These are phyloP conservation scores for Myoxocephalus aenaeus DNA, from an alignment of 2,797 vertebrate species.

Conservation along the genomic window DNA sequence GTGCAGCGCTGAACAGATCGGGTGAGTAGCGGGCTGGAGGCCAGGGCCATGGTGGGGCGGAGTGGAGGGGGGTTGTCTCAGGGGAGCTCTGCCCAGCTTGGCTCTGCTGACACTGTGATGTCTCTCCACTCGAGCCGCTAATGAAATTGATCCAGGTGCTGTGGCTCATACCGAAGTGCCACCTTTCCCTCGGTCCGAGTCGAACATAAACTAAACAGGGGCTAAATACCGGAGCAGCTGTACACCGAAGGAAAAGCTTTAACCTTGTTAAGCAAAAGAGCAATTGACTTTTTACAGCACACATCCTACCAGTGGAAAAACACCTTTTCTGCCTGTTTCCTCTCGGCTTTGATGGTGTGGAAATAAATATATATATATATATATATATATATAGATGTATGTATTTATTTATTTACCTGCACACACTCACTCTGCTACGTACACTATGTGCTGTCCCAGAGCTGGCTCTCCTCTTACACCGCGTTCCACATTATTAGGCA, in stretches of 20 bases:
- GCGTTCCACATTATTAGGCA: too few relatives aligned
- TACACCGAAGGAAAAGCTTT: conserved; percentile 40
- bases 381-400: too few relatives aligned
- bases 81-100: conserved; percentile 71
- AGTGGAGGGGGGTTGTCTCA: conserved; percentile 67
- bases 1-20: conserved; percentile 81
- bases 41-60: conserved; percentile 33
- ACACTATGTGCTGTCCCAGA: conserved; percentile 57
- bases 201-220: conserved; percentile 55
- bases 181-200: conserved; percentile 80
- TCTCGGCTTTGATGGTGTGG: conserved; percentile 37
- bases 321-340: conserved; percentile 2
- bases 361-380: conserved; percentile 7
- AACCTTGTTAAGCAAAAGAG: conserved; percentile 55
- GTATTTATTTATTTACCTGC: conserved; percentile 10
- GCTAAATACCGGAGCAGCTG: conserved; percentile 61
- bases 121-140: conserved; percentile 86
- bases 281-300: conserved; percentile 39
- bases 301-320: background rate
- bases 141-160: conserved; percentile 94
- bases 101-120: conserved; percentile 85
- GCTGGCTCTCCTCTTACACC: conserved; percentile 75
- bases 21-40: conserved; percentile 57
- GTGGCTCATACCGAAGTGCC: conserved; percentile 84
- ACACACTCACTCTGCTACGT: conserved; percentile 34